Conservation (phyloP, 2,888 invertebrate species). For the Drosophila pullipes region DNA sequence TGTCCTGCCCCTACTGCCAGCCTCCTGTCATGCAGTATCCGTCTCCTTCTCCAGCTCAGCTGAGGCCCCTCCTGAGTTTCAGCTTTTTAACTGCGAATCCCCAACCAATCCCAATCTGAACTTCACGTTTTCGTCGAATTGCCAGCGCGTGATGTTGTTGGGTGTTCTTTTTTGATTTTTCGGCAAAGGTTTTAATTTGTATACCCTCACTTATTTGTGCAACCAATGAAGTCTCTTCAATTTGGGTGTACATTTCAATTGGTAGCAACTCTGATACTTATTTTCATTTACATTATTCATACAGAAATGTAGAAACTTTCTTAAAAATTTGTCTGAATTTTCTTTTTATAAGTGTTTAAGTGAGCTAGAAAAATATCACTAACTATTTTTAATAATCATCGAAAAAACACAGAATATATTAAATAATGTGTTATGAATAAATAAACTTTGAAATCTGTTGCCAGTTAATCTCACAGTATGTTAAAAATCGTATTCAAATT, state of each 20-base stretch:
- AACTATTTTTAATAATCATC: background rate
- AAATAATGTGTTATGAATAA: background rate
- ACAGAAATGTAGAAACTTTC: background rate
- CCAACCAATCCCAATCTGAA: constrained; percentile 30
- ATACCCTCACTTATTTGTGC: constrained; percentile 15
- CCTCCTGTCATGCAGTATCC: constrained; percentile 57
- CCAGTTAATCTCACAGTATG: background rate
- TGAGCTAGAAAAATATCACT: background rate
- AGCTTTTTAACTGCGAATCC: background rate
- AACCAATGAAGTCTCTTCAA: background rate
- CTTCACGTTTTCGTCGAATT: constrained; percentile 62
- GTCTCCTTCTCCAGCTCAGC: background rate
- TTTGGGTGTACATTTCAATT: too few relatives aligned
- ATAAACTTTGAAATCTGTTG: background rate
- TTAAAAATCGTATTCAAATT: background rate
- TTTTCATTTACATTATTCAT: background rate
- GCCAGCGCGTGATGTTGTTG: constrained; percentile 51
- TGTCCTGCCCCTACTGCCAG: constrained; percentile 53
- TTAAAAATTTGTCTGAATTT: background rate
- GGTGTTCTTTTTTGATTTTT: constrained; percentile 38
- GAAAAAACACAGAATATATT: background rate
- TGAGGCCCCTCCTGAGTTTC: background rate
- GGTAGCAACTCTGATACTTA: background rate
- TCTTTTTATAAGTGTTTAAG: background rate
- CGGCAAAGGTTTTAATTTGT: constrained; percentile 41